Base-by-base conservation (phyloP, 2,797 vertebrate genomes). In the Gymnodraco acuticeps region DNA sequence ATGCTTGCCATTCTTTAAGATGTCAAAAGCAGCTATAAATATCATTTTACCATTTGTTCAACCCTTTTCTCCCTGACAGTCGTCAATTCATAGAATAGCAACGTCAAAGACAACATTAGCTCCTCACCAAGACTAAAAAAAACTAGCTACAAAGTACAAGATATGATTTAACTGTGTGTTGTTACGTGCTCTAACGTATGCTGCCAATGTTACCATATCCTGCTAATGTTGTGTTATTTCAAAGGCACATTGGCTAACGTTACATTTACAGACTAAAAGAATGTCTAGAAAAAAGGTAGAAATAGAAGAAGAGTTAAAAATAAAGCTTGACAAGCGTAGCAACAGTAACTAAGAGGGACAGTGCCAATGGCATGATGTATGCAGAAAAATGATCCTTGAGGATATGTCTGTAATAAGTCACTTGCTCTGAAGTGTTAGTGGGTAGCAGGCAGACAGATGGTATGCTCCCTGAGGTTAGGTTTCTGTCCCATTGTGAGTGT, bases 381-480 rank as follows among this genome's bases (percentile, higher is more conserved):
- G 48, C 8, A 27, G 47, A 52, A 15, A 55, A 63, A 45, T 42
- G 8, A 5, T 38, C 19, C 2, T 42, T 0, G 52, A 11, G 46
- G 3, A 42, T 33, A 42, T 66, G 66, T 50, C 33, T 41, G 13
- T 27, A 27, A 56, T 45, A 19, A 19, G 52, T 60, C 33, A 3
- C 0, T 58, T 14, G 10, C 47, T 48, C 62, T 53, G 43, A 65
- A 13, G 11, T 20, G 17, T n/a, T 12, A 42, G 31, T 17, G 20
- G 6, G 33, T 38, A 38, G 33, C 48, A 42, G 17, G 47, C 56
- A 61, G 54, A 64, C 77, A 70, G 67, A 68, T 74, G 70, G 72
- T 4, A 15, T 42, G 11, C 52, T 78, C 5, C 33, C 16, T 63
- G 20, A 20, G 33, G 5, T 75, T 68, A 62, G 33, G 13, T 67